Evolutionary conservation across 2,888 invertebrate species (phyloP).

Genomic region (Gortyna flavago): DNA sequence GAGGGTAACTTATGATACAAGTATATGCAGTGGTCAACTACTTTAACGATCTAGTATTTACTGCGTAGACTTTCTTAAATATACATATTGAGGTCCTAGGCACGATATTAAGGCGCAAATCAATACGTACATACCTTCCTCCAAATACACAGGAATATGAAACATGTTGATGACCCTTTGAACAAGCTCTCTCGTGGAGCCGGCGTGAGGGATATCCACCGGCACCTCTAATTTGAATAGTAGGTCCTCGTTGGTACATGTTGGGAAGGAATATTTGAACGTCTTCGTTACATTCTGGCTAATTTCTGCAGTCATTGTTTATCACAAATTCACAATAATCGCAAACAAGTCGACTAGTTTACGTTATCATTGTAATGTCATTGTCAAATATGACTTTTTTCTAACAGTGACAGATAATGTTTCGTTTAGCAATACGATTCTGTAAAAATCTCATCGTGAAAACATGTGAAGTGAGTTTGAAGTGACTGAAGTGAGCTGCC

Average conservation of each 20-base stretch:
- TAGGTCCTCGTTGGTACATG: constrained; percentile 89
- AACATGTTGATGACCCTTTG: constrained; percentile 92
- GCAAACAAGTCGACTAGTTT: background rate
- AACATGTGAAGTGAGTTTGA: too few species aligned
- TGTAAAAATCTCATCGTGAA: too few species aligned
- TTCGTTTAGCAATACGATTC: constrained; percentile 4
- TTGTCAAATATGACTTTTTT: background rate
- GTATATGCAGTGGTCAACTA: background rate
- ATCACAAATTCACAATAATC: constrained; percentile 25
- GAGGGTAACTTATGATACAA: constrained; percentile 15
- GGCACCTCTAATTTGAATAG: constrained; percentile 91
- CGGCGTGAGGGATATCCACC: constrained; percentile 90
- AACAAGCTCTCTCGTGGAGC: constrained; percentile 91
- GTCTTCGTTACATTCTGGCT: constrained; percentile 77
- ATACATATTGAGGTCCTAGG: background rate
- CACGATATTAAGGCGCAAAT: background rate
- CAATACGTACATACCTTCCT: constrained; percentile 87
- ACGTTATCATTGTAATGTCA: constrained; percentile 11
- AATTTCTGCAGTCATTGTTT: constrained; percentile 81
- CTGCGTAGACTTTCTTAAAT: background rate
- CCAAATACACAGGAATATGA: constrained; percentile 92
- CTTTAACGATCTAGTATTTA: background rate
- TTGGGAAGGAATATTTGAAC: constrained; percentile 89
- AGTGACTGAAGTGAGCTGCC: too few species aligned
- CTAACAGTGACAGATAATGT: background rate